Percentiles rank a stretch among this genome's conserved stretches.
Evolutionary conservation across 2,113 vertebrate genomes (phyloP).

Genomic region (Tragelaphus scriptus): DNA sequence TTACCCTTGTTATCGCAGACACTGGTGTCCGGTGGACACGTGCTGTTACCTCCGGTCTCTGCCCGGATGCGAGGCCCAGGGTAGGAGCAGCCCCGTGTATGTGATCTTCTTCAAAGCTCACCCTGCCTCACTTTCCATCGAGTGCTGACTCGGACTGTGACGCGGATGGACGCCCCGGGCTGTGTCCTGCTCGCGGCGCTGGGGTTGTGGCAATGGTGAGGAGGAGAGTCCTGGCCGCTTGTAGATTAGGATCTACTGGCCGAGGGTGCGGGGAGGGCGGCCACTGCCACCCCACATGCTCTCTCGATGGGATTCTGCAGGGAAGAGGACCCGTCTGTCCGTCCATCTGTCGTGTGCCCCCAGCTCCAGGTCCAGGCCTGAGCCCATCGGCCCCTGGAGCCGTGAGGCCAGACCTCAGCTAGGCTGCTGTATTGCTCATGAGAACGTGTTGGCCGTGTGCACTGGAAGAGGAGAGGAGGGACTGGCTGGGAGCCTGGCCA

Average conservation of each 20-base stretch:
- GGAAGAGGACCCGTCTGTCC: rapidly evolving
- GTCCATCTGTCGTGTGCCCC: rapidly evolving
- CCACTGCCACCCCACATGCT: rapidly evolving
- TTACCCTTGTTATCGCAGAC: rapidly evolving
- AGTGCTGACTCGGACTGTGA: rapidly evolving
- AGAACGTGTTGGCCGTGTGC: rapidly evolving
- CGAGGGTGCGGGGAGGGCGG: rapidly evolving
- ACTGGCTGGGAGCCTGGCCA: rapidly evolving
- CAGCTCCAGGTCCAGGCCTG: too few relatives aligned
- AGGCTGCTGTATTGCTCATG: neutral
- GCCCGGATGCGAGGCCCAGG: neutral
- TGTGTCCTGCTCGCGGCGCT: neutral
- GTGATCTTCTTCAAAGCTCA: neutral
- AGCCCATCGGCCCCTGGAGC: rapidly evolving
- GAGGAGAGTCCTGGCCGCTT: neutral
- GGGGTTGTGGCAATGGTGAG: rapidly evolving
- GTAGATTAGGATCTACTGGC: neutral
- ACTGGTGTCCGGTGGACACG: rapidly evolving
- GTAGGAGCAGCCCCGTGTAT: rapidly evolving
- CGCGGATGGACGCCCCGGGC: rapidly evolving
- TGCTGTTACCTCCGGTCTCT: rapidly evolving
- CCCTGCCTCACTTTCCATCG: rapidly evolving
- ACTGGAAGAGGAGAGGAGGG: neutral
- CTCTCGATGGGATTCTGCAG: neutral
- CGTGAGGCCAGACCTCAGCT: neutral